Evolutionary conservation across 2,113 vertebrate species (phyloP), one percentile per base, ranked within the genome.

Genomic region (Lota lota): DNA sequence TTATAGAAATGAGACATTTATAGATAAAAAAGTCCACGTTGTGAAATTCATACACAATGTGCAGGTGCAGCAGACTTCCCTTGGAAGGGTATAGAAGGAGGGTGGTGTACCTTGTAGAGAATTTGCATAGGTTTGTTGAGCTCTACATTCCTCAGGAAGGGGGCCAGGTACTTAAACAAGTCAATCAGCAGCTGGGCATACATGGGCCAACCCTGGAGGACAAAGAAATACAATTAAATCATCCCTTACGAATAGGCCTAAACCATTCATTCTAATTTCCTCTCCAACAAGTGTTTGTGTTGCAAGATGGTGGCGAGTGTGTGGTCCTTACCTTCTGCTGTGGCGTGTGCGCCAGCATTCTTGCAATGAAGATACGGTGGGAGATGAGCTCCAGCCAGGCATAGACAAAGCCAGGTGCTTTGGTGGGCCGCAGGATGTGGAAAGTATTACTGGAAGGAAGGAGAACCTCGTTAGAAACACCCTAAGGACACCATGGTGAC

Each of bases 101-200:
- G 15, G 50, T 1, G 19, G 61, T 69, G 17, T 91, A 98, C 97
- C 97, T 99, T 99, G 84, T 99, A 99, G 80, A 99, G 97, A 78
- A 99, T 99, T 95, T 99, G 97, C 97, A 99, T 99, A 97, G 97
- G 97, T 95, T 99, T 99, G 90, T 96, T 96, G 86, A 99, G 97
- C 91, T 99, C 97, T 84, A 99, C 97, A 72, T 99, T 99, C 91
- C 97, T 94, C 88, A 99, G 87, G 86, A 98, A 99, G 78, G 97
- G 97, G 21, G 96, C 97, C 85, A 99, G 88, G 88, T 98, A 99
- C 88, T 98, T 99, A 90, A 99, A 99, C 18, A 99, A 94, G 81
- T 99, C 97, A 0, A 99, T 99, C 85, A 99, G 72, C 79, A 99
- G 92, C 87, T 99, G 97, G 19, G 97, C 97, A 63, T 99, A 99